Conservation (phyloP, 2,113 vertebrate genomes). For the Orthonyx spaldingii region DNA sequence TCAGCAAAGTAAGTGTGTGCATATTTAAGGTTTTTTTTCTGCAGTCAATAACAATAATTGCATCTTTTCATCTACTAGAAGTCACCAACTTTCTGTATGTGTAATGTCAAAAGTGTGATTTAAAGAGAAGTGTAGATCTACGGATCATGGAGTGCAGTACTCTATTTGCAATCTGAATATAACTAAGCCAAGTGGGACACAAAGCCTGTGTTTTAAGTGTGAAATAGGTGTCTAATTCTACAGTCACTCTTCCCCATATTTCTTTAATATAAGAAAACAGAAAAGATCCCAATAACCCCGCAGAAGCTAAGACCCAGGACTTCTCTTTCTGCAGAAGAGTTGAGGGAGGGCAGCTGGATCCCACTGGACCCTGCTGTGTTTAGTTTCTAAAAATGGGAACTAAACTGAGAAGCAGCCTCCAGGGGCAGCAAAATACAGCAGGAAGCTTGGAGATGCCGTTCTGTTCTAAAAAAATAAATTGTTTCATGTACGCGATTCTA, state of each 20-base stretch:
- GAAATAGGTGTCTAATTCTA: neutral
- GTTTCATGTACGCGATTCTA: neutral
- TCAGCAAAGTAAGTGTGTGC: neutral
- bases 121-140: neutral
- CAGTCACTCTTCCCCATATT: neutral
- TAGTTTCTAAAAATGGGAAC: slow-evolving; percentile 56
- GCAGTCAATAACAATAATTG: neutral
- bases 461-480: slow-evolving; percentile 18
- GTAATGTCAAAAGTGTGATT: neutral
- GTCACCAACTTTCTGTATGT: neutral
- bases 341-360: slow-evolving; percentile 60
- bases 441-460: slow-evolving; percentile 27
- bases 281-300: neutral
- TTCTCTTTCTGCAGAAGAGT: neutral
- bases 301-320: neutral
- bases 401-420: slow-evolving; percentile 27
- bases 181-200: neutral
- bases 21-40: neutral
- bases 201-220: neutral
- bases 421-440: slow-evolving; percentile 59
- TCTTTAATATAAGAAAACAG: neutral
- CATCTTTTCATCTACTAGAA: neutral
- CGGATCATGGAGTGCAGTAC: rapidly evolving
- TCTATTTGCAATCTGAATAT: neutral
- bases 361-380: slow-evolving; percentile 62